These are phyloP conservation scores for Eutrigla gurnardus DNA, from an alignment of 2,797 vertebrate genomes.

Conservation along the genomic window DNA sequence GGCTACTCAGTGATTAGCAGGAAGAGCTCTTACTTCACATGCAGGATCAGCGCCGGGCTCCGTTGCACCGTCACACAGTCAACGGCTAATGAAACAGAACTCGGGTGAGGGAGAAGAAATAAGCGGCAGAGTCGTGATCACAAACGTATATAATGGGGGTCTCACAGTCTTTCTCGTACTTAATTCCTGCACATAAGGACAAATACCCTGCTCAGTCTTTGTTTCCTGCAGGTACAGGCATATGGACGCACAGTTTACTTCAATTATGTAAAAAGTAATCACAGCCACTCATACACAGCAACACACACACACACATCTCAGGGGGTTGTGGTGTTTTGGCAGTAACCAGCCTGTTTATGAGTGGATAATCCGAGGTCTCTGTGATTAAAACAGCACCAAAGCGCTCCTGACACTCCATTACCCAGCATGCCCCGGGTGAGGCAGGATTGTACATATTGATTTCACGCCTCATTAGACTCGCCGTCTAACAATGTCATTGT, in stretches of 20 bases:
- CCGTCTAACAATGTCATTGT: constrained; percentile 83
- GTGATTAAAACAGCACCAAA: constrained; percentile 86
- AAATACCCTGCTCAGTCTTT: constrained; percentile 20
- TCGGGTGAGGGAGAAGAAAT: constrained; percentile 24
- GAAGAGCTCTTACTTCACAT: constrained; percentile 65
- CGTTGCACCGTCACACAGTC: constrained; percentile 11
- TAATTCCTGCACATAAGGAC: constrained; percentile 18
- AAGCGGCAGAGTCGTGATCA: constrained; percentile 29
- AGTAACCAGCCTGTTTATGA: constrained; percentile 74
- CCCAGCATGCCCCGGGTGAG: constrained; percentile 81
- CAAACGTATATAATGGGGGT: constrained; percentile 5
- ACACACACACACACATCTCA: constrained; percentile 40
- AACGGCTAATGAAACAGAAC: constrained; percentile 66
- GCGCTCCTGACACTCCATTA: constrained; percentile 86
- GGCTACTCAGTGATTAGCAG: constrained; percentile 70
- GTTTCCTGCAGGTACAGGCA: constrained; percentile 30
- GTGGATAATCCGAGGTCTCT: constrained; percentile 79
- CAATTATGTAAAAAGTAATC: constrained; percentile 60
- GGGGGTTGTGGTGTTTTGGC: constrained; percentile 52
- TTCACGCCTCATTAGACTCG: constrained; percentile 85
- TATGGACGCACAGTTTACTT: constrained; percentile 48
- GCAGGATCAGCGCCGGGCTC: constrained; percentile 58
- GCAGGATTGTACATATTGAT: constrained; percentile 85
- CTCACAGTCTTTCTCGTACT: constrained; percentile 16
- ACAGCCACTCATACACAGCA: constrained; percentile 42